Base-by-base conservation (phyloP, 2,888 invertebrate species). In the Panopea generosa region DNA sequence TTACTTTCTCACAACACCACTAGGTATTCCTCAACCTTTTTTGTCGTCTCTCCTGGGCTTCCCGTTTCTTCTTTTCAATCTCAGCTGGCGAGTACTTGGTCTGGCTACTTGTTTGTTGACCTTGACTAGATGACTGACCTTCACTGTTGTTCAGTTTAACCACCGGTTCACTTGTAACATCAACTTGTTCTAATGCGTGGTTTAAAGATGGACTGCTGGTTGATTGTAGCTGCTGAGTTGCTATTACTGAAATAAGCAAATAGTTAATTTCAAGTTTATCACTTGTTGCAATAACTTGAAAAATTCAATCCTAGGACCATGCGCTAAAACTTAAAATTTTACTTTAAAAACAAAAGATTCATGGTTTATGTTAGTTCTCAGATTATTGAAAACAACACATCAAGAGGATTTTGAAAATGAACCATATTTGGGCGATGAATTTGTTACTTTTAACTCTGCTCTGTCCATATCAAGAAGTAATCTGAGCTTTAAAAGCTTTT, bases 41-140 rank as follows among this genome's bases (percentile, higher is more conserved):
- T 38, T 72, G 60, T 62, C 75, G 59, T 45, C 77, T 77, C 50
- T 73, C 73, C 49, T 87, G 16, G n/a, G 88, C 87, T 16, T 77
- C 82, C 24, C 67, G 63, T 59, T 84, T 82, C 67, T 88, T 88
- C 59, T 72, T 82, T 57, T 87, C 84, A 27, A 88, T 88, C 59
- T 88, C 84, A 24, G 78, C 83, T 47, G 84, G 83, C 0, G 87
- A 82, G 65, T 84, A 87, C 50, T 84, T 85, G 6, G 80, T 67
- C 27, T 74, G 79, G 49, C 71, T 55, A 2, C 9, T 9, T 33
- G 38, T 14, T 20, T 33, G 38, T 53, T 65, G 55, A 33, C 62
- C 49, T 26, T 70, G 62, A 47, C 62, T 62, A 27, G 29, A 43
- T 27, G n/a, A 53, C 18, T 47, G 52, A 43, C 45, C 61, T 66